Base-by-base conservation (phyloP, 2,888 invertebrate genomes). In the Drosophila paranaensis region DNA sequence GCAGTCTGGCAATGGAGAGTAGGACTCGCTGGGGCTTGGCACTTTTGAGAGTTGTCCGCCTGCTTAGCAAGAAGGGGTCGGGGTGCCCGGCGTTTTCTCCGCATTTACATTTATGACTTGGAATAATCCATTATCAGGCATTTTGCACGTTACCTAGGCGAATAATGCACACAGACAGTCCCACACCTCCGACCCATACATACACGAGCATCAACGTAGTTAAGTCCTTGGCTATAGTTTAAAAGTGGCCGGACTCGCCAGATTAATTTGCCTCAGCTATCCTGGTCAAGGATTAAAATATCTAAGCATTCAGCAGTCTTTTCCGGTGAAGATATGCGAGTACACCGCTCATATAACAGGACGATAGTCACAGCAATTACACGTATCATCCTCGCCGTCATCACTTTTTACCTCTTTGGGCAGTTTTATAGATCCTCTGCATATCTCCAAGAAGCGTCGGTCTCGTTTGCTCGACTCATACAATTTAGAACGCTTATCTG, bases 21-120 rank as follows among this genome's bases (percentile, higher is more conserved):
- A 33, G 16, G 46, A 51, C 62, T 39, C 71, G 63, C 67, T 50
- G 60, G 67, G 61, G 35, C 50, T 66, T 35, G 37, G 35, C 51
- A 53, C 62, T 63, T 71, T 64, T 63, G 68, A 46, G 61, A 50
- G 68, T 63, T 68, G 60, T 51, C 50, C 69, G 60, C 65, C 40
- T 50, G 50, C 35, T 50, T 50, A 50, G 53, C 14, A 35, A 25
- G 10, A 13, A 35, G 16, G 37, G 45, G 11, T 1, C 25, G 53
- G 37, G 9, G 1, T 42, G 30, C 3, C 30, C 53, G 20, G 55
- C 33, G 13, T 20, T 27, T 74, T 75, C 67, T 80, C 74, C 74
- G 78, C 86, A 88, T 83, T 87, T 88, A 82, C 86, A 88, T 88
- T 87, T 86, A 87, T 86, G 88, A 85, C 88, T 82, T 81, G 84